phyloP scores from a whole-genome alignment of 2,888 invertebrate genomes.

The Bedellia somnulentella region DNA sequence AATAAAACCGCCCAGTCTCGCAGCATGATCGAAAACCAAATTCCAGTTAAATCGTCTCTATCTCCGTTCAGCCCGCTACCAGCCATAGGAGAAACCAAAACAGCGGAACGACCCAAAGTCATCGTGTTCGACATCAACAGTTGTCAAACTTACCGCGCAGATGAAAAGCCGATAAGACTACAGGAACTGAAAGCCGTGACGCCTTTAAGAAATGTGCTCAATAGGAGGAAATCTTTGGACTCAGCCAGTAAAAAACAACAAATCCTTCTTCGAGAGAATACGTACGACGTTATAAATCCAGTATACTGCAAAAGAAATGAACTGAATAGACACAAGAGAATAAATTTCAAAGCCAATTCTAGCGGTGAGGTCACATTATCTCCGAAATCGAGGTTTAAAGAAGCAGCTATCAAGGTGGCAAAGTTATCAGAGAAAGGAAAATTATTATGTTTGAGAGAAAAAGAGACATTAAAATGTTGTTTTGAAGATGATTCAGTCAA shows the following conservation, averaged over 20 bases:
- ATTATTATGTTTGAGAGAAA: constrained; percentile 35
- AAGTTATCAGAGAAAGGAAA: constrained; percentile 44
- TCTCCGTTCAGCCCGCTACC: constrained; percentile 52
- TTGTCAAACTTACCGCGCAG: constrained; percentile 12
- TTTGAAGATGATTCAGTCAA: constrained; percentile 20
- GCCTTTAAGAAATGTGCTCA: constrained; percentile 31
- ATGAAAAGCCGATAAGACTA: constrained; percentile 20
- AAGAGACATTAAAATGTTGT: constrained; percentile 25
- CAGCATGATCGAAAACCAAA: constrained; percentile 46
- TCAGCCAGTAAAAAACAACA: constrained; percentile 24
- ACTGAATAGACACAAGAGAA: too few relatives aligned
- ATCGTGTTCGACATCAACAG: constrained; percentile 39
- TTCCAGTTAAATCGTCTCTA: constrained; percentile 30
- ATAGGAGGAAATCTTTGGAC: constrained; percentile 24
- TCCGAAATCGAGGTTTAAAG: constrained; percentile 43
- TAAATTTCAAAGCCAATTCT: too few relatives aligned
- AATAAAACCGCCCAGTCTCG: constrained; percentile 36
- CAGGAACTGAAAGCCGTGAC: constrained; percentile 44
- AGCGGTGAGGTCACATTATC: too few relatives aligned
- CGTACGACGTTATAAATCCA: constrained; percentile 47
- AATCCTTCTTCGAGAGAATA: constrained; percentile 41
- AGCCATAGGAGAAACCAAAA: constrained; percentile 38
- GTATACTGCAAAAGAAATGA: too few relatives aligned
- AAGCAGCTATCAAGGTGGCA: constrained; percentile 40
- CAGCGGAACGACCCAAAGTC: constrained; percentile 32